Conservation (phyloP, 2,113 vertebrate species). For the Junco hyemalis region DNA sequence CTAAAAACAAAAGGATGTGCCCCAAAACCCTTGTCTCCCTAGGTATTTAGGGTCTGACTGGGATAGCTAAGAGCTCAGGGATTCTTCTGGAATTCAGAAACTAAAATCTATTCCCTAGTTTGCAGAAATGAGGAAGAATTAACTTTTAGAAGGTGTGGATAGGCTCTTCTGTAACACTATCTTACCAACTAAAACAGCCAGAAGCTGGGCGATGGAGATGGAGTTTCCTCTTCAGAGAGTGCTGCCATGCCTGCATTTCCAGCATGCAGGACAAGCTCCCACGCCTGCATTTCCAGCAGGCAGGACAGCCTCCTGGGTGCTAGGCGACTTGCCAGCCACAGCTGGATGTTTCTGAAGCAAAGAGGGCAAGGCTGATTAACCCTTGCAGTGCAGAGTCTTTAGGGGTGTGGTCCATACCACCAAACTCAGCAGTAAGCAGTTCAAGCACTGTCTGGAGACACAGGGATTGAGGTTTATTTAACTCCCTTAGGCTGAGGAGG, state of each 20-base stretch:
- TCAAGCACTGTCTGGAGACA: background rate
- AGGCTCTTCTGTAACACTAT: background rate
- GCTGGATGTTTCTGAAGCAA: background rate
- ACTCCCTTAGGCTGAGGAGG: background rate
- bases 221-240: background rate
- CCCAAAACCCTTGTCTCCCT: background rate
- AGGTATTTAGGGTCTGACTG: background rate
- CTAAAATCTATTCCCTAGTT: background rate
- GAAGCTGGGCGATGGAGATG: accelerated
- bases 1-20: background rate
- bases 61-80: background rate
- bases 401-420: background rate
- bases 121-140: background rate
- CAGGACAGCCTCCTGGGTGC: background rate
- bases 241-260: background rate
- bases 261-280: background rate
- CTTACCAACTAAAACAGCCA: background rate
- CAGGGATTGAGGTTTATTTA: background rate
- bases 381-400: background rate
- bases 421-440: accelerated
- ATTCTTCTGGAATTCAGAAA: background rate
- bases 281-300: background rate
- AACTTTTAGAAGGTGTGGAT: background rate
- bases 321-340: background rate
- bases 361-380: background rate